Evolutionary conservation across 2,797 vertebrate genomes (phyloP), one percentile per base, ranked within the genome.

Genomic region (Danionella dracula): DNA sequence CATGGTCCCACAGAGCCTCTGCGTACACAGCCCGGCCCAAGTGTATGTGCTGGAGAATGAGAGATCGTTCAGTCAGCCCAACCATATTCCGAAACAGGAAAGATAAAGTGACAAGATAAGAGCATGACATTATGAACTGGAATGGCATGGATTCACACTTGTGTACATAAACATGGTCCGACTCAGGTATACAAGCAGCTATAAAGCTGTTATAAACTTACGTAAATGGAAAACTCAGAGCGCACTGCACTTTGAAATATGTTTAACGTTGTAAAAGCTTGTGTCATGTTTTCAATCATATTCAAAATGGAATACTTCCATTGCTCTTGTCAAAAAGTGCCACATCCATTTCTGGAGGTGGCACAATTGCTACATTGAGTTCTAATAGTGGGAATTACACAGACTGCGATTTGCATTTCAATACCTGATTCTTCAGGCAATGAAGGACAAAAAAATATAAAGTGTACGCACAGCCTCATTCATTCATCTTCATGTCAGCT

Each of bases 1-100:
- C 95, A 48, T 99, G 95, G 84, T 99, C 97, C 97, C 97, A 99
- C 60, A 99, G 89, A 34, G 97, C 95, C 82, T 99, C 97, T 1
- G 97, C 97, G 19, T 89, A 92, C 67, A 99, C 93, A 0, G 89
- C 35, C 12, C 90, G 92, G 77, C 96, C 96, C 48, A 90, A 92
- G 0, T 83, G 90, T 81, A 99, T 93, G 84, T 94, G 89, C 97
- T 99, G 77, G 12, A 76, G 71, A 46, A 17, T 27, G 7, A 66
- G 5, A 61, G 42, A 68, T 2, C 53, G 53, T 45, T 19, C 4
- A 32, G 15, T 49, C 44, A 66, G 31, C 2, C 40, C 3, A 40
- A 48, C 31, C 8, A 17, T 19, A 20, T 17, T 1, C 15, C 29
- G 19, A n/a, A n/a, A n/a, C n/a, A 48, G 12, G 4, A 56, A n/a